phyloP scores from a whole-genome alignment of 2,888 invertebrate genomes.

The Himalopsyche kuldschensis region DNA sequence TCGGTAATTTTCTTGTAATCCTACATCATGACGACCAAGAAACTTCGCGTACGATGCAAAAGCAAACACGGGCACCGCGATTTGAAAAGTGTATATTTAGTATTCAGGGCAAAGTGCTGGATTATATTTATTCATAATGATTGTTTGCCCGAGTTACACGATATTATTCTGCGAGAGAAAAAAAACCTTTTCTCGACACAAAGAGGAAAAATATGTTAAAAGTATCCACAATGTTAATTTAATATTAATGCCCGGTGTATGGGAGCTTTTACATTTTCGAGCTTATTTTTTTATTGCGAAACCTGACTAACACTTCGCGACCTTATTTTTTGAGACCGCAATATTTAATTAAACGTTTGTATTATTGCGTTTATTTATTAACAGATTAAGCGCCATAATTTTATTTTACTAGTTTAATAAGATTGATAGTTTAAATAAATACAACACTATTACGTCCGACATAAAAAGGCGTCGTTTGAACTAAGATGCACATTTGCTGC shows the following conservation, averaged over 20 bases:
- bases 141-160: background rate
- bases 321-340: background rate
- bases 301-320: background rate
- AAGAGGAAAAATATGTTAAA: background rate
- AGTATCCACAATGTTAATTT: constrained; percentile 2
- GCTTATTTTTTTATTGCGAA: constrained; percentile 4
- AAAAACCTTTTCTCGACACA: background rate
- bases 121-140: constrained; percentile 1
- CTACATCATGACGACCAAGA: background rate
- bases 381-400: too few species aligned
- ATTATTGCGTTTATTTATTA: too few species aligned
- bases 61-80: background rate
- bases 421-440: too few species aligned
- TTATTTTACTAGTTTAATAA: too few species aligned
- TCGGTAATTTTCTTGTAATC: background rate
- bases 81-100: background rate
- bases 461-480: too few species aligned
- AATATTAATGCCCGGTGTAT: background rate
- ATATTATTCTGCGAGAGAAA: background rate
- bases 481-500: too few species aligned
- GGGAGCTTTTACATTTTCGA: background rate
- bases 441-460: too few species aligned
- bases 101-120: background rate
- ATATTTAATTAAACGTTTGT: too few species aligned
- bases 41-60: background rate